These are phyloP conservation scores for Camponotus fellah DNA, from an alignment of 2,888 invertebrate species.

Conservation along the genomic window DNA sequence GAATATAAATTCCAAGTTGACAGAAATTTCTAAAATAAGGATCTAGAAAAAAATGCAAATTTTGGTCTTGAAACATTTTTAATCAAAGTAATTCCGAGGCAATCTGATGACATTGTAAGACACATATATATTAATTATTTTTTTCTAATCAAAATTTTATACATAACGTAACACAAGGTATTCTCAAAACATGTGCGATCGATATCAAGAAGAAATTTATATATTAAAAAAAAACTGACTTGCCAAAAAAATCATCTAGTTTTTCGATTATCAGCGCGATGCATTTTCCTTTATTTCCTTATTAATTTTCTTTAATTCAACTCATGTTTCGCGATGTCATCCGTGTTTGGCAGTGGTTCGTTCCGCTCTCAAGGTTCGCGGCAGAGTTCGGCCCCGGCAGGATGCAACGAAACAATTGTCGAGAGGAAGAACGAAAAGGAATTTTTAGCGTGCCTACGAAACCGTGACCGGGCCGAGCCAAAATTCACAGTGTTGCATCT, in stretches of 20 bases:
- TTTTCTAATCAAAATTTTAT: background rate
- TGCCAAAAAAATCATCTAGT: background rate
- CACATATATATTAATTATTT: background rate
- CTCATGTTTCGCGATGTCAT: background rate
- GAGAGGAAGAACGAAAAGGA: slow-evolving; percentile 77
- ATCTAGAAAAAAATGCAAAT: background rate
- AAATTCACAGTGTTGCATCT: slow-evolving; percentile 68
- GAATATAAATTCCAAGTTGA: background rate
- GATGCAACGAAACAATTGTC: slow-evolving; percentile 83
- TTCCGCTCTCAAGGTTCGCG: slow-evolving; percentile 74
- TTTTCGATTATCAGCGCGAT: background rate
- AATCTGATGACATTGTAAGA: background rate
- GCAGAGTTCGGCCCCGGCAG: slow-evolving; percentile 77
- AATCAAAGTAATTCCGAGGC: background rate
- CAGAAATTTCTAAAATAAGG: background rate
- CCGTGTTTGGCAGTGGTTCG: slow-evolving; percentile 59
- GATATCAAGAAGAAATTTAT: background rate
- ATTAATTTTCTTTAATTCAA: slow-evolving; percentile 13
- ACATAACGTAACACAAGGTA: background rate
- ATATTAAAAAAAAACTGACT: background rate
- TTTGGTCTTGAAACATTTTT: background rate
- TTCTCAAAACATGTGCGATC: background rate
- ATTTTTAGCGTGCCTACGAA: slow-evolving; percentile 79
- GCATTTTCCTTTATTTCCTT: background rate
- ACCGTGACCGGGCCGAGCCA: slow-evolving; percentile 78